Evolutionary conservation across 2,888 invertebrate genomes (phyloP), one percentile per base, ranked within the genome.

Genomic region (Adelognathus sp.): DNA sequence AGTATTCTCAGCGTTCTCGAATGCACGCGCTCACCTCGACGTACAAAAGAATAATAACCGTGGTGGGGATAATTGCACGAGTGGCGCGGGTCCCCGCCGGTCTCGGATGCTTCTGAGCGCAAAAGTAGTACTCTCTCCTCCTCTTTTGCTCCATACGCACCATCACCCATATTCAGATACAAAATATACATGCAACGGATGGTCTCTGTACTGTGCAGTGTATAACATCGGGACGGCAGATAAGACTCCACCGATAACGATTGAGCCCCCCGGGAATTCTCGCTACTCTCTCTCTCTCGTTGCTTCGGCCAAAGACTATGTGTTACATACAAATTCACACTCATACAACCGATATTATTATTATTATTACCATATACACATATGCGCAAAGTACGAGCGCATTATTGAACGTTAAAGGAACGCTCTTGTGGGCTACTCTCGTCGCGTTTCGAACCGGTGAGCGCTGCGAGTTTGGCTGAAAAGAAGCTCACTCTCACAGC

Each of bases 221-320:
- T n/a, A 2, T 7, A 18, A 14, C 41, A 33, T 56, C 54, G 64
- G 41, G 61, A 61, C 33, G 18, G 67, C 86, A 90, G 90, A 90
- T 90, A 90, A 90, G 89, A 86, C 86, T 82, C 82, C 82, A 84
- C 84, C 88, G 90, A 90, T 91, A 90, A 91, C 88, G 89, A 89
- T 90, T 88, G 86, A 85, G 87, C 89, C 89, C 89, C 86, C 88
- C 86, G 90, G 90, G 88, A 88, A 89, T 86, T 86, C 86, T 87
- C 76, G 70, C 72, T 72, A 58, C 66, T 69, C 56, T 60, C 50
- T 77, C 52, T 27, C 41, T 46, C 46, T 61, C 31, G 41, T 36
- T 31, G 41, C 52, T 18, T n/a, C 60, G 24, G 21, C 16, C 21
- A 50, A 21, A 7, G 50, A 31, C 61, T 54, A 21, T 46, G 44